Evolutionary conservation across 2,888 invertebrate species (phyloP).

Genomic region (Amphipyra berbera): DNA sequence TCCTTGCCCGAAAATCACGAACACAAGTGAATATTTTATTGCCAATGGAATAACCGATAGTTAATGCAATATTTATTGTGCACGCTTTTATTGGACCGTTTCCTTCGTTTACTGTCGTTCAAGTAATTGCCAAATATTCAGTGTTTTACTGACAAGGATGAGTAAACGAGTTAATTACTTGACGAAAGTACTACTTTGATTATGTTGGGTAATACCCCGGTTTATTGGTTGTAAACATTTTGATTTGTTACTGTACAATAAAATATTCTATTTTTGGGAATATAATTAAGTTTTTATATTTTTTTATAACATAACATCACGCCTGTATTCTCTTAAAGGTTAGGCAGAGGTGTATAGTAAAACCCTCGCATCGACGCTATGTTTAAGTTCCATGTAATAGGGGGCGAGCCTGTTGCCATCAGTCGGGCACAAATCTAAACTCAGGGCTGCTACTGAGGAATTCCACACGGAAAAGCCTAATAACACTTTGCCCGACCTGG

Average conservation of each 20-base stretch:
- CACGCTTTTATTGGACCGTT: slow-evolving; percentile 39
- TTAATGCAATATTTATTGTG: slow-evolving; percentile 50
- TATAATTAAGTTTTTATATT: no score
- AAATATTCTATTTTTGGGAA: slow-evolving; percentile 10
- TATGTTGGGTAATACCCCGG: slow-evolving; percentile 5
- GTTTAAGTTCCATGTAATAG: no score
- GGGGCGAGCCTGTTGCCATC: no score
- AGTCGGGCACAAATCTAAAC: no score
- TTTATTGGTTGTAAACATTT: slow-evolving; percentile 34
- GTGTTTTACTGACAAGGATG: slow-evolving; percentile 37
- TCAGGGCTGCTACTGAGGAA: no score
- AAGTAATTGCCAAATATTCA: slow-evolving; percentile 46
- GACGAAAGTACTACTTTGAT: slow-evolving; percentile 47
- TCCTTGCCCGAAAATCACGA: background rate
- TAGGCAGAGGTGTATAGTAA: no score
- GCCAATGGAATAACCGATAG: slow-evolving; percentile 21
- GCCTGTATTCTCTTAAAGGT: no score
- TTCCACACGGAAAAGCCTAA: no score
- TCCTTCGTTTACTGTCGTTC: slow-evolving; percentile 31
- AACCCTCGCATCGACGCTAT: no score
- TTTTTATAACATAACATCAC: no score
- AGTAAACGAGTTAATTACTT: slow-evolving; percentile 46
- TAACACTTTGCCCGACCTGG: no score
- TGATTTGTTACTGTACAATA: slow-evolving; percentile 24
- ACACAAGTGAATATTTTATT: slow-evolving; percentile 27